Evolutionary conservation across 2,113 vertebrate species (phyloP), one percentile per base, ranked within the genome.

Genomic region (Jaculus jaculus): DNA sequence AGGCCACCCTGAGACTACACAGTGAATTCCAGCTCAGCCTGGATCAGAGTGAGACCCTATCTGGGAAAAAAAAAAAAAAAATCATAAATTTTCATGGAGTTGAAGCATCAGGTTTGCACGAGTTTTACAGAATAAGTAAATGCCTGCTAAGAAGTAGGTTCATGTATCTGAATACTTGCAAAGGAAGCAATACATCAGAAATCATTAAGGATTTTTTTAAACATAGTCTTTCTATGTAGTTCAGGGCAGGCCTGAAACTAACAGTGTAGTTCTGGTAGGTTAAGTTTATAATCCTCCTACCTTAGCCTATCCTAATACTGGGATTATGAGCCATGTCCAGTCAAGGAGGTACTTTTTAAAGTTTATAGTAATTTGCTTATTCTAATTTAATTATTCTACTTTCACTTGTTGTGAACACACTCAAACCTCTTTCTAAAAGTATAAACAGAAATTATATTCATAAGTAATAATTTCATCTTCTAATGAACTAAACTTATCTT

Each of bases 391-490:
- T 18, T 85, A 60, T 39, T 94, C 74, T 92, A 42, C 73, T 54
- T 91, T 94, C 37, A 94, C 61, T 61, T 90, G 24, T 61, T 87
- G 81, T 37, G 69, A 89, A 80, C 42, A 88, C 16, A 54, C 42
- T 87, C 61, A 69, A 86, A 68, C 63, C 72, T 88, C 63, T 39
- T 84, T 85, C 74, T 82, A 21, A 78, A 91, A 72, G 17, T 68
- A 63, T 63, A 69, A 80, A 65, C 21, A 90, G 21, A 94, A 93
- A 68, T 89, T 71, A 51, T 23, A 87, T 79, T 93, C 39, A 68
- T 60, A 83, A 93, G 34, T 77, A 71, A 60, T 5, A 7, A 54
- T 65, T 94, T 87, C 90, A 63, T 73, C n/a, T 96, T 88, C 68
- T 54, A 54, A 54, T 54, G 6, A 8, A 54, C 54, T 54, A 54